Evolutionary conservation across 2,888 invertebrate species (phyloP).

Genomic region (Acanthosoma haemorrhoidale): DNA sequence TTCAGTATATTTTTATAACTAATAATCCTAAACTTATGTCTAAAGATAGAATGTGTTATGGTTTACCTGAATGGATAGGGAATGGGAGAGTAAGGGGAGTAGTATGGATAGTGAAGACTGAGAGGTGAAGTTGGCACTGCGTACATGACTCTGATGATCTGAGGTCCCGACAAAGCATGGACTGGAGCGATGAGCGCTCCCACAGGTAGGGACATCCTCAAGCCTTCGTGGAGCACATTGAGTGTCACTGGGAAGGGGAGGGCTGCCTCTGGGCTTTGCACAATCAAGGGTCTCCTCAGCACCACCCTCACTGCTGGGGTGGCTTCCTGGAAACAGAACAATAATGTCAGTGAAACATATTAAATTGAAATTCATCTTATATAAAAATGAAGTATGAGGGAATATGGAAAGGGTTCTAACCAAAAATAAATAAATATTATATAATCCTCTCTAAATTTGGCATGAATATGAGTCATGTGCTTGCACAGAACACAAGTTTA

Average conservation of each 20-base stretch:
- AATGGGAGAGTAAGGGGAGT: constrained; percentile 37
- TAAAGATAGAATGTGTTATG: too few relatives aligned
- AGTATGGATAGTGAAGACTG: constrained; percentile 39
- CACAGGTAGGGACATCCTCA: constrained; percentile 47
- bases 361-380: too few relatives aligned
- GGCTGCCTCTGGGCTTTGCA: constrained; percentile 46
- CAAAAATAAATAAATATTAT: too few relatives aligned
- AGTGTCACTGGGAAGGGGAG: constrained; percentile 49
- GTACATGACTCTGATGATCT: constrained; percentile 47
- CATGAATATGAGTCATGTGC: too few relatives aligned
- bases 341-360: too few relatives aligned
- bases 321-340: constrained; percentile 44
- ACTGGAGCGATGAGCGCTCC: constrained; percentile 50
- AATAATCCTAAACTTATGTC: too few relatives aligned
- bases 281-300: constrained; percentile 47
- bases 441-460: too few relatives aligned
- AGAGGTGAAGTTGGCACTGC: constrained; percentile 48
- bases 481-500: too few relatives aligned
- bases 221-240: constrained; percentile 46
- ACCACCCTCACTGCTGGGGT: constrained; percentile 49
- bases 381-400: too few relatives aligned
- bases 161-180: constrained; percentile 42
- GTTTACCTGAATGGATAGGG: constrained; percentile 41
- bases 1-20: too few relatives aligned
- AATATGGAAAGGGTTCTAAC: too few relatives aligned